These are phyloP conservation scores for Holacanthus passer DNA, from an alignment of 2,113 vertebrate species.

Conservation along the genomic window DNA sequence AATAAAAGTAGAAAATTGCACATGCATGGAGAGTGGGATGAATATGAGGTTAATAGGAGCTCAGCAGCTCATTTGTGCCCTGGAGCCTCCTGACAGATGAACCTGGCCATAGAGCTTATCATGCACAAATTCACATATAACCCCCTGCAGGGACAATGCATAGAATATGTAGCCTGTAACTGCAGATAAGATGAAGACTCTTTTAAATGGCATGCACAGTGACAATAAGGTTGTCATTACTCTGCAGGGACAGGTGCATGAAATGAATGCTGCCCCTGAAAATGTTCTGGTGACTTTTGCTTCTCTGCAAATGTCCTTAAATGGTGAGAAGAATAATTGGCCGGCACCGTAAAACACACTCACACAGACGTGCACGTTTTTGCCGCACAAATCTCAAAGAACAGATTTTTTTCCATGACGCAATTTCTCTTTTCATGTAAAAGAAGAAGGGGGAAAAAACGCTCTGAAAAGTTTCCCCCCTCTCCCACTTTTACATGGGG, in stretches of 20 bases:
- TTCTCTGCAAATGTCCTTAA: not conserved
- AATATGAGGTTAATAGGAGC: not conserved
- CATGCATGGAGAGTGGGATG: not conserved
- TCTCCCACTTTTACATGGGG: slow-evolving; percentile 70
- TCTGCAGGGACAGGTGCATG: not conserved
- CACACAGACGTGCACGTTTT: slow-evolving; percentile 30
- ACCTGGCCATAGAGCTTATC: not conserved
- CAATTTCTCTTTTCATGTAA: slow-evolving; percentile 83
- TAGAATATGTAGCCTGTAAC: not conserved
- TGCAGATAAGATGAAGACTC: not conserved
- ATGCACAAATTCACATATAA: not conserved
- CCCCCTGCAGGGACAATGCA: not conserved
- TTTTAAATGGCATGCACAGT: not conserved
- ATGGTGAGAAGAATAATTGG: not conserved
- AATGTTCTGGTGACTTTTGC: not conserved
- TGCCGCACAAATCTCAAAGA: slow-evolving; percentile 65
- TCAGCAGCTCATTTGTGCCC: not conserved
- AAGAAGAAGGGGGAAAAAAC: slow-evolving; percentile 15
- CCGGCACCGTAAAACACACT: slow-evolving; percentile 9
- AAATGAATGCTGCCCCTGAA: not conserved
- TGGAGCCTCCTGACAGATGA: not conserved
- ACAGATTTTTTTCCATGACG: slow-evolving; percentile 85
- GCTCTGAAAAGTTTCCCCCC: slow-evolving; percentile 60
- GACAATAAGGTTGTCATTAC: no score
- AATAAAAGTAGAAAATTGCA: no score